phyloP scores from a whole-genome alignment of 1,140 invertebrate genomes.

The Calephelis nemesis region DNA sequence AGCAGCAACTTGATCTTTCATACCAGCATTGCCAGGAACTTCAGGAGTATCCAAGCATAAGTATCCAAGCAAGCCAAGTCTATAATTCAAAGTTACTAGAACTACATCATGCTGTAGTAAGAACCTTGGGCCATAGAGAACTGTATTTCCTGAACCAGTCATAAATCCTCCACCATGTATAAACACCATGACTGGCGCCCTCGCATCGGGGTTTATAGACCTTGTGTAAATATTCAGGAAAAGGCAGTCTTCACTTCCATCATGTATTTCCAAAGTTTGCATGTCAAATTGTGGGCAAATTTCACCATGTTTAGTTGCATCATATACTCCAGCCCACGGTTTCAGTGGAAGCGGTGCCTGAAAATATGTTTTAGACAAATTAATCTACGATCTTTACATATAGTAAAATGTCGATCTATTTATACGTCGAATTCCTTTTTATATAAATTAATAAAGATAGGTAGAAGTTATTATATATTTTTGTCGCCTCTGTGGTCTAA shows the following conservation, averaged over 20 bases:
- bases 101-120: constrained; percentile 33
- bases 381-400: background rate
- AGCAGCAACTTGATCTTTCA: constrained; percentile 82
- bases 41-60: constrained; percentile 79
- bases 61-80: constrained; percentile 74
- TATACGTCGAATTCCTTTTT: too few relatives aligned
- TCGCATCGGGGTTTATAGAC: constrained; percentile 30
- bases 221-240: constrained; percentile 76
- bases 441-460: too few relatives aligned
- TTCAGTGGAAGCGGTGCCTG: constrained; percentile 43
- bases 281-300: constrained; percentile 42
- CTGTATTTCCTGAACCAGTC: constrained; percentile 35
- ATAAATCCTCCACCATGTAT: constrained; percentile 81
- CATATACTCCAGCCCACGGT: constrained; percentile 41
- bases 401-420: too few relatives aligned
- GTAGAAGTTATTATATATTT: too few relatives aligned
- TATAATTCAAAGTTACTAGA: constrained; percentile 34
- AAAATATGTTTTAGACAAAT: constrained; percentile 22
- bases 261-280: constrained; percentile 17
- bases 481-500: too few relatives aligned
- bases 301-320: constrained; percentile 41
- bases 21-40: constrained; percentile 63
- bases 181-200: constrained; percentile 81
- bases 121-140: constrained; percentile 31
- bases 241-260: constrained; percentile 80